Evolutionary conservation across 1,140 invertebrate species (phyloP).

Genomic region (Brachionus calyciflorus): DNA sequence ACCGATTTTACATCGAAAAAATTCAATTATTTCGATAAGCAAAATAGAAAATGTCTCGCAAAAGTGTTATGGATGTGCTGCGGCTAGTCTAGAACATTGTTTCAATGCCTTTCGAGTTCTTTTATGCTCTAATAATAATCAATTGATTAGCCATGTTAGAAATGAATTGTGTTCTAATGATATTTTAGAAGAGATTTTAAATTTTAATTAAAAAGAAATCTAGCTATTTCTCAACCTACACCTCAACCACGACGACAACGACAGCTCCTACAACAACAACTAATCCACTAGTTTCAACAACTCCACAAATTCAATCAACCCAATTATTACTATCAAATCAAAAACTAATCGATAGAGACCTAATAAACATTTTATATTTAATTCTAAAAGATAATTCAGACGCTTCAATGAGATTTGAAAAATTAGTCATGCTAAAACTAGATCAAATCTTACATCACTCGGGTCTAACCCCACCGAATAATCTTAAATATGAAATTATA

Average conservation of each 20-base stretch:
- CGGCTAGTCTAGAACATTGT: constrained; percentile 81
- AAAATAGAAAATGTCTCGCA: too few species aligned
- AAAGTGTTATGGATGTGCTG: constrained; percentile 65
- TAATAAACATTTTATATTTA: neutral
- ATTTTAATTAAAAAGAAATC: constrained; percentile 4
- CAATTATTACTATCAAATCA: neutral
- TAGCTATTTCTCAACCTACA: too few species aligned
- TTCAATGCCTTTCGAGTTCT: constrained; percentile 85
- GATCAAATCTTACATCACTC: too few species aligned
- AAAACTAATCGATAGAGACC: constrained; percentile 1
- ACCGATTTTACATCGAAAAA: too few species aligned
- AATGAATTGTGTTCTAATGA: neutral
- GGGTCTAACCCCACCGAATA: too few species aligned
- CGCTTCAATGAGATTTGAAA: constrained; percentile 7
- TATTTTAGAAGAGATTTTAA: neutral
- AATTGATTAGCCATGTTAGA: neutral
- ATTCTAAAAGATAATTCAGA: neutral
- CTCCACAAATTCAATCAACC: too few species aligned
- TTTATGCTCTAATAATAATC: constrained; percentile 52
- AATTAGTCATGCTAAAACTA: constrained; percentile 54
- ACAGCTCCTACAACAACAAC: too few species aligned
- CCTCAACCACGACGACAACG: too few species aligned
- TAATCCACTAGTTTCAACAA: too few species aligned
- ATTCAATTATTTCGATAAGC: too few species aligned
- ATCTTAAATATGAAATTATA: constrained; percentile 80